A percentile compares a stretch with the other conserved stretches of the same genome.
phyloP scores from a whole-genome alignment of 2,888 invertebrate genomes.

The Aspidiotus destructor region DNA sequence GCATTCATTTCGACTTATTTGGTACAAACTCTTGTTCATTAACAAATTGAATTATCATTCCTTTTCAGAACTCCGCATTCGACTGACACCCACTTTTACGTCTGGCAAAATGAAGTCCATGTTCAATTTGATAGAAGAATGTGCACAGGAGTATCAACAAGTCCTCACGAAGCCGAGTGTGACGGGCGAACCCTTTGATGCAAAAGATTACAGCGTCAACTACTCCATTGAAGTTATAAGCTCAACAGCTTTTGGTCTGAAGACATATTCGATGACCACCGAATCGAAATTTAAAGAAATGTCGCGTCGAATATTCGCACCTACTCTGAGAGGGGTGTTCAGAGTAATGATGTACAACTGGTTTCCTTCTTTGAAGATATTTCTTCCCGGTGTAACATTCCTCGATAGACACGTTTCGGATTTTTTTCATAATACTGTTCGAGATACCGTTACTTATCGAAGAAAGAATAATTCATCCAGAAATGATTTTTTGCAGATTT shows the following conservation, averaged over 20 bases:
- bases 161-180: neutral
- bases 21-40: too few species aligned
- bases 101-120: slow-evolving; percentile 49
- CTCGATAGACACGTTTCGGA: slow-evolving; percentile 35
- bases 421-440: slow-evolving; percentile 39
- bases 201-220: slow-evolving; percentile 43
- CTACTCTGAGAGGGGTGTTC: slow-evolving; percentile 40
- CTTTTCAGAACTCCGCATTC: slow-evolving; percentile 42
- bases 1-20: too few species aligned
- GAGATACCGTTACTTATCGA: slow-evolving; percentile 38
- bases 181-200: slow-evolving; percentile 39
- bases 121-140: slow-evolving; percentile 45
- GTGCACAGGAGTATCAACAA: slow-evolving; percentile 40
- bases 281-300: slow-evolving; percentile 42
- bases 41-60: too few species aligned
- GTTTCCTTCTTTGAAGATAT: slow-evolving; percentile 36
- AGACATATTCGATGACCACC: slow-evolving; percentile 43
- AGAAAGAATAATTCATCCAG: slow-evolving; percentile 37
- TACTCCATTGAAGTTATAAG: slow-evolving; percentile 48
- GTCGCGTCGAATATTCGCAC: slow-evolving; percentile 41
- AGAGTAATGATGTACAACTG: slow-evolving; percentile 34
- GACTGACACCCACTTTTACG: slow-evolving; percentile 49
- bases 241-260: slow-evolving; percentile 46
- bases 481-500: slow-evolving; percentile 38
- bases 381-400: slow-evolving; percentile 35